Evolutionary conservation across 2,113 vertebrate species (phyloP).

Genomic region (Brevimyrus niger): DNA sequence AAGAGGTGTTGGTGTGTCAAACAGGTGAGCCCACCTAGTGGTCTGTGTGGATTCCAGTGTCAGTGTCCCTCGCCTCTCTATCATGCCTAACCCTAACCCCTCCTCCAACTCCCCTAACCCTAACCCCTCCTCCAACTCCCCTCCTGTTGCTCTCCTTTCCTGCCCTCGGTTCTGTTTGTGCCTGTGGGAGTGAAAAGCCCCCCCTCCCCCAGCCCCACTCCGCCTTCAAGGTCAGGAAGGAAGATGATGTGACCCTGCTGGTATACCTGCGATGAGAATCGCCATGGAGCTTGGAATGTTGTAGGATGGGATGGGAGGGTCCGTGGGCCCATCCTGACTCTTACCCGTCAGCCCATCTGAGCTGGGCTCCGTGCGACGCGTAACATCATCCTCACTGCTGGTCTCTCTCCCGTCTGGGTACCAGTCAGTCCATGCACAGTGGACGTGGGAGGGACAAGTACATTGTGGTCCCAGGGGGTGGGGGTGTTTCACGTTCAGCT

Average conservation of each 20-base stretch:
- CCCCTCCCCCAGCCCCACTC: not conserved
- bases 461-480: too few relatives aligned
- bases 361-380: too few relatives aligned
- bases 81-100: too few relatives aligned
- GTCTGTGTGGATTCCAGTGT: not conserved
- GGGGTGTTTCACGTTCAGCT: constrained; percentile 22
- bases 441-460: not conserved
- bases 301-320: constrained; percentile 6
- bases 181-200: not conserved
- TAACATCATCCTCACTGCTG: too few relatives aligned
- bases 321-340: too few relatives aligned
- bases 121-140: too few relatives aligned
- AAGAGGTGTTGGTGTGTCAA: too few relatives aligned
- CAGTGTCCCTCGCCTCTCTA: not conserved
- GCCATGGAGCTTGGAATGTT: not conserved
- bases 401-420: not conserved
- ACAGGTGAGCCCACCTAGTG: too few relatives aligned
- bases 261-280: not conserved
- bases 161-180: not conserved
- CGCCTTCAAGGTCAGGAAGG: not conserved
- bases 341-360: too few relatives aligned
- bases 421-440: not conserved
- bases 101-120: too few relatives aligned
- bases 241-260: not conserved
- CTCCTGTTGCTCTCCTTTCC: not conserved